Evolutionary conservation across 2,113 vertebrate species (phyloP).

Genomic region (Lagopus muta): DNA sequence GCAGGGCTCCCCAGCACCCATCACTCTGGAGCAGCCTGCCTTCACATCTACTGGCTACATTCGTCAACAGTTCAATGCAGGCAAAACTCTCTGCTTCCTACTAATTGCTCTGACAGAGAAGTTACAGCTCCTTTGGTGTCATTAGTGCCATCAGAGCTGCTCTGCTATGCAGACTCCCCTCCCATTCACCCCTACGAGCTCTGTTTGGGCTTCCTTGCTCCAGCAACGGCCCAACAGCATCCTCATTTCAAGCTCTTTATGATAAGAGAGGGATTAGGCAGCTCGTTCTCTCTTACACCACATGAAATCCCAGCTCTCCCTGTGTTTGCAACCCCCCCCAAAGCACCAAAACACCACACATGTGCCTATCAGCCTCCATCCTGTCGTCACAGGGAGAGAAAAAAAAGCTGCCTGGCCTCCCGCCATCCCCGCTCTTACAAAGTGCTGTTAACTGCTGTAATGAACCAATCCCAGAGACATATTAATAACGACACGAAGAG

Average conservation of each 20-base stretch:
- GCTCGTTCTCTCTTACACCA: not conserved
- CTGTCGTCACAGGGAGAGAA: not conserved
- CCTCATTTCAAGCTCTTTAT: constrained; percentile 2
- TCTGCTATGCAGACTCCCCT: not conserved
- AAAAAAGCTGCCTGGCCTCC: constrained; percentile 56
- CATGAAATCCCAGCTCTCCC: not conserved
- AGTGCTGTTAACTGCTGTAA: constrained; percentile 71
- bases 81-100: not conserved
- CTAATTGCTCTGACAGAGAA: not conserved
- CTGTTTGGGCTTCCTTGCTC: not conserved
- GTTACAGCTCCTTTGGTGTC: not conserved
- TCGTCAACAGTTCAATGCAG: not conserved
- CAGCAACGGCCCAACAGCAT: not conserved
- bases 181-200: not conserved
- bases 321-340: not conserved
- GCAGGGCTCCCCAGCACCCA: not conserved
- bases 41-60: not conserved
- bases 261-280: not conserved
- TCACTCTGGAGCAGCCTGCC: not conserved
- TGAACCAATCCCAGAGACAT: constrained; percentile 74
- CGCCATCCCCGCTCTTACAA: constrained; percentile 60
- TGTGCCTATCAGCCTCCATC: not conserved
- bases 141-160: not conserved
- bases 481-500: constrained; percentile 80
- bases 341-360: fast-evolving